Base-by-base conservation (phyloP, 2,888 invertebrate genomes). In the Lasioglossum villosulum region DNA sequence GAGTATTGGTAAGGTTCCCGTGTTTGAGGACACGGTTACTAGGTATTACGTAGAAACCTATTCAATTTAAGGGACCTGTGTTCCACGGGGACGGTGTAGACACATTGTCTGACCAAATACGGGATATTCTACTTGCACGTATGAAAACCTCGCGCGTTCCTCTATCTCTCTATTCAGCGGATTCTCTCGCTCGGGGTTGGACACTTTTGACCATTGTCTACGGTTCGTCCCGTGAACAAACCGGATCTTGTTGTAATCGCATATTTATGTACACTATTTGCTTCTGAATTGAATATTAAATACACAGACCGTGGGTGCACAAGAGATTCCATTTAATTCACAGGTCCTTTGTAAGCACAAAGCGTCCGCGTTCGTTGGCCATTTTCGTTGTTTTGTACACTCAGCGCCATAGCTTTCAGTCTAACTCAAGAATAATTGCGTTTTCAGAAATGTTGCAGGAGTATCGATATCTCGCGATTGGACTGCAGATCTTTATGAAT, bases 71-170 rank as follows among this genome's bases (percentile, higher is more conserved):
- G 66, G 70, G 37, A 37, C 27, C 48, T 48, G 16, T 34, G 75
- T 23, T 59, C 19, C 59, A 34, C 27, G 70, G 10, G 16, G 23
- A 56, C 37, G 19, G 12, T 34, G 68, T 27, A 34, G 72, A 45
- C 45, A 10, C 12, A 63, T 37, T 42, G 80, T 45, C 75, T 37
- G 75, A 75, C n/a, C 27, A 56, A 80, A 66, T 14, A 56, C 34
- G 48, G 59, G 66, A 16, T 52, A 45, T 80, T 83, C 80, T 72
- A 72, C 80, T 80, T 34, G 59, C 42, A 63, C 42, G 8, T 30
- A 42, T 27, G 48, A 52, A 75, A 72, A 30, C 27, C 27, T 16
- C 6, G 16, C 75, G 42, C 73, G 66, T 23, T 6, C 63, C 63
- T 16, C 63, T 66, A 14, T 42, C 42, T 42, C 42, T 14, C 14